phyloP scores from a whole-genome alignment of 2,888 invertebrate species.

The Chalcis sispes region DNA sequence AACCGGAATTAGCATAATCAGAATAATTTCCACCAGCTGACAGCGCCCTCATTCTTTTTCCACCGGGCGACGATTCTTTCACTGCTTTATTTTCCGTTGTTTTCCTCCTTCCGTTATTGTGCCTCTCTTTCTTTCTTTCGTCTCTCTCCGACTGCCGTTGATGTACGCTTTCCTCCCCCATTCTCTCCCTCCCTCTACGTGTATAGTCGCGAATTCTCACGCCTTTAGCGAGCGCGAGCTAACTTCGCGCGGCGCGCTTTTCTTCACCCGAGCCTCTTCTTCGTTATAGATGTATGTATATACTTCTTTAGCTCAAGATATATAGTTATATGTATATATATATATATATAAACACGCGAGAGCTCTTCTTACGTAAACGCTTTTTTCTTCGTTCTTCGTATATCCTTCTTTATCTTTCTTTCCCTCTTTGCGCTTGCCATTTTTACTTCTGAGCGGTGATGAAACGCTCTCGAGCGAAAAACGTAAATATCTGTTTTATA shows the following conservation, averaged over 20 bases:
- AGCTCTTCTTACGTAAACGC: neutral
- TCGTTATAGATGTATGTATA: neutral
- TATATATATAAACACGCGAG: no score
- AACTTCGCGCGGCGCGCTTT: slow-evolving; percentile 5
- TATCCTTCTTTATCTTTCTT: neutral
- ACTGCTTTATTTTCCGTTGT: slow-evolving; percentile 75
- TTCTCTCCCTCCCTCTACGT: no score
- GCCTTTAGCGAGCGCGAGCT: slow-evolving; percentile 24
- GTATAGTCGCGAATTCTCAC: slow-evolving; percentile 43
- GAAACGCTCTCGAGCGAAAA: slow-evolving; percentile 14
- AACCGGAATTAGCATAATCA: slow-evolving; percentile 81
- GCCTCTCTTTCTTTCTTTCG: slow-evolving; percentile 55
- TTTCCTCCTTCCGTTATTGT: slow-evolving; percentile 68
- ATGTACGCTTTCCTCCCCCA: no score
- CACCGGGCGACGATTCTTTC: slow-evolving; percentile 72
- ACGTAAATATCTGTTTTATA: slow-evolving; percentile 31
- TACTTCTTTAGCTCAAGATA: neutral
- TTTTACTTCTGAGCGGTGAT: slow-evolving; percentile 11
- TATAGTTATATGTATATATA: no score
- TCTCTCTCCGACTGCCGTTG: neutral
- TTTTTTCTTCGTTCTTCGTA: no score
- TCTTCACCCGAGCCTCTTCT: neutral
- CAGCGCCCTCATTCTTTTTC: slow-evolving; percentile 79
- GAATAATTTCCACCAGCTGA: slow-evolving; percentile 81
- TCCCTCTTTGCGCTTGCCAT: neutral